Evolutionary conservation across 1,140 invertebrate genomes (phyloP), one percentile per base, ranked within the genome.

Genomic region (Phthorimaea operculella): DNA sequence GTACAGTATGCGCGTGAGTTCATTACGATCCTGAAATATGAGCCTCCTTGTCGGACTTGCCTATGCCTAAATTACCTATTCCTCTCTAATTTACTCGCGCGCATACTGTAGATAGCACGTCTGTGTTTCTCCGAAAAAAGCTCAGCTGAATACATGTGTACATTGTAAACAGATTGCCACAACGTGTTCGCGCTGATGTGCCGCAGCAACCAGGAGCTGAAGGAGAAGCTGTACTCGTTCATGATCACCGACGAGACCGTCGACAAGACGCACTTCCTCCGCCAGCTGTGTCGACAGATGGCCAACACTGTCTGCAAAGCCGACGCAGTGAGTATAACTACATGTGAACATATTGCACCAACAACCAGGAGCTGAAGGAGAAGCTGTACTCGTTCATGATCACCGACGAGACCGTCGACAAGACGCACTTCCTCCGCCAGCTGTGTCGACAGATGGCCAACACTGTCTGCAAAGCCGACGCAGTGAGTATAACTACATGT

Each of bases 381-480:
- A 92, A 93, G 69, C 83, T 96, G 33, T 96, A 92, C 85, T 93
- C 93, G 10, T 98, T 98, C 79, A 91, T 91, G 63, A 91, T 96
- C 66, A 89, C 89, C 7, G 92, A 94, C 63, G 94, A 94, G 56
- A 90, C 92, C 51, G 89, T 90, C 34, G 91, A 94, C 74, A 98
- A 97, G 81, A 85, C 87, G 15, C 88, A 90, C 62, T 95, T 96
- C 79, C 87, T 97, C 53, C 90, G 90, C 61, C 91, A 89, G 51
- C 86, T 98, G 33, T 96, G 94, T 74, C 89, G 94, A 69, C 93
- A 95, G 80, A 94, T 97, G 88, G 93, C 93, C n/a, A 93, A 93
- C 70, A 93, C 92, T 57, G 90, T 93, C 62, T 94, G 93, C 81
- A 91, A 92, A 82, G 90, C 93, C 60, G 92, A 95, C 87, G 90